Evolutionary conservation across 1,140 invertebrate genomes (phyloP), one percentile per base, ranked within the genome.

Genomic region (Papilio machaon): DNA sequence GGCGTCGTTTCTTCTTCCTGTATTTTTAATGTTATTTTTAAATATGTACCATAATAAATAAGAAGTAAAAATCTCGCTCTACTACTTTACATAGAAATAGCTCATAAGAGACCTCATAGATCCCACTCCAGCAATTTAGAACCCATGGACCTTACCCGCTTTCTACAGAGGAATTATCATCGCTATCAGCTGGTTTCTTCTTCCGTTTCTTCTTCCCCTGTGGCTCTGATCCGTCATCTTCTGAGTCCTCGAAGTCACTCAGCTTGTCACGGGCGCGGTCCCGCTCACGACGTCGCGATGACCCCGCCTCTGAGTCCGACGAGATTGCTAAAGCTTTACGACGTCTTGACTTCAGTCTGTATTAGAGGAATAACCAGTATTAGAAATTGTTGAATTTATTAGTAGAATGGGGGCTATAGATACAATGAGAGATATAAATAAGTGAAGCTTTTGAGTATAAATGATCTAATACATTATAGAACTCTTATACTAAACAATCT

Each of bases 1-100:
- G 91, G 15, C 91, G 90, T n/a, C 94, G 88, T 85, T 95, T 95
- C 90, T 94, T 95, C 88, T 91, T 91, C 43, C 93, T 94, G 81
- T 49, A 58, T 47, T 47, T 15, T 75, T 47, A 74, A 2, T 35
- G 35, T 73, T 73, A 43, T 73, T 73, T 30, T 43, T 73, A 85
- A 85, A 81, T 2, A 79, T 70, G 78, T 70, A 73, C 60, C 43
- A 43, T 73, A 43, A 43, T 49, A 73, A n/a, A 54, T n/a, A 2
- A n/a, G 9, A 43, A 19, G 2, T 58, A 8, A 19, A 58, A 2
- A n/a, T 58, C 17, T 58, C 17, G 17, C 0, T 17, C n/a, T 49
- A n/a, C 5, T 17, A 58, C 17, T 6, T 5, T 17, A 19, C n/a
- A 58, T n/a, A 6, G 1, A 58, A 17, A 58, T 46, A 30, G 23